Percentiles rank a stretch among this genome's conserved stretches.
These are phyloP conservation scores for Vulpes lagopus DNA, from an alignment of 2,113 vertebrate genomes.

Conservation along the genomic window DNA sequence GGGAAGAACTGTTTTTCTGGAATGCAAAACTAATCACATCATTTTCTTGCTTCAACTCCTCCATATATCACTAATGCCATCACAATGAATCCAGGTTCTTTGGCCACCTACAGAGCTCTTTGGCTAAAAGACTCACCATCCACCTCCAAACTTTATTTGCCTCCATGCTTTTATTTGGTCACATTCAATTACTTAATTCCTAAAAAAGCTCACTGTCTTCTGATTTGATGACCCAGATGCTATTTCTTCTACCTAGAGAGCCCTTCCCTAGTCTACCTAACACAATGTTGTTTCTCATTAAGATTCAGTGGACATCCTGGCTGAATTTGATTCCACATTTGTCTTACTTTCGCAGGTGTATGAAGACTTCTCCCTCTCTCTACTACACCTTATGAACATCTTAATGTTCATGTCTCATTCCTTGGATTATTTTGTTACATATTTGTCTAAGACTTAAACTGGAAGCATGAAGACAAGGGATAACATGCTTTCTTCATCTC, in stretches of 20 bases:
- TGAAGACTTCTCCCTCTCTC: not conserved
- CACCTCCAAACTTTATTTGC: not conserved
- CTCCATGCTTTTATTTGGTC: not conserved
- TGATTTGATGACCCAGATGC: no score
- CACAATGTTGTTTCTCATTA: not conserved
- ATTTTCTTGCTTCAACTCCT: not conserved
- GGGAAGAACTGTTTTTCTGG: not conserved
- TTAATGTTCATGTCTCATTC: not conserved
- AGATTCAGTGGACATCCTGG: no score
- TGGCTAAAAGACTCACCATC: not conserved
- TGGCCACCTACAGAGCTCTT: not conserved
- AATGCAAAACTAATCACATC: fast-evolving
- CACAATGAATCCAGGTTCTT: not conserved
- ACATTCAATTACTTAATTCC: not conserved
- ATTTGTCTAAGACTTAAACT: not conserved
- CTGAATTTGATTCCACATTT: not conserved
- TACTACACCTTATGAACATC: not conserved
- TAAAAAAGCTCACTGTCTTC: not conserved
- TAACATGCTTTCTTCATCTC: not conserved
- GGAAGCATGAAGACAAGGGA: not conserved
- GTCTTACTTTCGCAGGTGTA: fast-evolving
- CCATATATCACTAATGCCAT: fast-evolving
- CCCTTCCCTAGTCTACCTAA: no score
- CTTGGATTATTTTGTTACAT: not conserved
- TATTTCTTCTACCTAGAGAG: not conserved